Conservation (phyloP, 2,797 vertebrate genomes). For the Molossus molossus region DNA sequence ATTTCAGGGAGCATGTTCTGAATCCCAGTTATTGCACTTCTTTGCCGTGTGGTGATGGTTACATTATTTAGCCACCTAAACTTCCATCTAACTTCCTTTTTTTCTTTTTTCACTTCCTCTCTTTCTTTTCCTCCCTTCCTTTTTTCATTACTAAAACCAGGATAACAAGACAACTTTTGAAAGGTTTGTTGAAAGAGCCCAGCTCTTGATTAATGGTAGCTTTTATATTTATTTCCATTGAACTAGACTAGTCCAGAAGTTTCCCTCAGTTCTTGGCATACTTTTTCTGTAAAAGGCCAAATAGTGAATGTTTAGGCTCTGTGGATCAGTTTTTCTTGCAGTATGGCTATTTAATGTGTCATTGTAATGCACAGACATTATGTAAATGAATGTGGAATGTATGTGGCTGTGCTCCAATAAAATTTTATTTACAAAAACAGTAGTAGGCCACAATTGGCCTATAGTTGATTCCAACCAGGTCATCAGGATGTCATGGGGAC, state of each 20-base stretch:
- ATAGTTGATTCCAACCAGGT: not conserved
- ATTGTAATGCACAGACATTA: not conserved
- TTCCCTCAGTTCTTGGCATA: not conserved
- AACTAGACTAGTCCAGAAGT: not conserved
- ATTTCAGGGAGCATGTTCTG: not conserved
- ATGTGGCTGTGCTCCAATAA: not conserved
- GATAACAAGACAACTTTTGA: not conserved
- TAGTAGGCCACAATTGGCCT: not conserved
- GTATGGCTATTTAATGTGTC: not conserved
- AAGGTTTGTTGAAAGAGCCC: conserved; percentile 37
- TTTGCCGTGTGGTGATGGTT: not conserved
- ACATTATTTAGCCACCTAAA: not conserved
- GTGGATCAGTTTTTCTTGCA: not conserved
- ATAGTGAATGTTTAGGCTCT: conserved; percentile 26
- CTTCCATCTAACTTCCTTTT: not conserved
- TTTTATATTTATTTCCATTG: conserved; percentile 10
- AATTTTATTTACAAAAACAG: not conserved
- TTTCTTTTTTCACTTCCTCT: not conserved
- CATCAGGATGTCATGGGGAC: not conserved
- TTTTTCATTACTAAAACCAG: not conserved
- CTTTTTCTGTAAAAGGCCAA: conserved; percentile 51
- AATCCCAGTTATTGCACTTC: not conserved
- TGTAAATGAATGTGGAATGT: not conserved
- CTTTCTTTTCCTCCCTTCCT: not conserved
- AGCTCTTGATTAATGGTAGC: not conserved